A percentile compares a stretch with the other conserved stretches of the same genome.
These are phyloP conservation scores for Ennomos erosarius DNA, from an alignment of 2,888 invertebrate species.

Conservation along the genomic window DNA sequence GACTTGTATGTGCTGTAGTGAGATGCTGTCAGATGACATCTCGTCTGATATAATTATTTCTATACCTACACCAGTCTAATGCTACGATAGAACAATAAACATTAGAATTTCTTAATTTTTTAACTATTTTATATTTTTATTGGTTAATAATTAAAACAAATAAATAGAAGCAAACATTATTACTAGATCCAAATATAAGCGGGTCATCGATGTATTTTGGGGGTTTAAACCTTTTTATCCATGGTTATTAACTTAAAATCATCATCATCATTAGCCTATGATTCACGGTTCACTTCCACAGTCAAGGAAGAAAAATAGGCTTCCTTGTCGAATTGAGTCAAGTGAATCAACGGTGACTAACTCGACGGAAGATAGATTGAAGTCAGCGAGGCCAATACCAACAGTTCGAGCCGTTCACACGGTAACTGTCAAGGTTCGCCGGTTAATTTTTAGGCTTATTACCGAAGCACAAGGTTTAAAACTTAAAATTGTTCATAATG, in stretches of 20 bases:
- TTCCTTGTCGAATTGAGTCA: conserved; percentile 47
- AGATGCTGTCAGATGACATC: too few relatives aligned
- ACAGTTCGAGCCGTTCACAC: conserved; percentile 27
- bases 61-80: too few relatives aligned
- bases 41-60: too few relatives aligned
- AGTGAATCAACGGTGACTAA: conserved; percentile 70
- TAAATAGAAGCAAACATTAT: background rate
- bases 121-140: too few relatives aligned
- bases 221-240: too few relatives aligned
- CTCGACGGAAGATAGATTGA: conserved; percentile 45
- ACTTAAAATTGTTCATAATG: conserved; percentile 34
- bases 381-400: conserved; percentile 45
- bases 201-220: too few relatives aligned
- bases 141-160: too few relatives aligned
- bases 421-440: conserved; percentile 37
- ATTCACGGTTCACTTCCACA: conserved; percentile 35
- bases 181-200: too few relatives aligned
- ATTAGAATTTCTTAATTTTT: too few relatives aligned
- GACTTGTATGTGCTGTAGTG: too few relatives aligned
- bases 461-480: conserved; percentile 39
- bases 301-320: conserved; percentile 39
- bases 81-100: too few relatives aligned
- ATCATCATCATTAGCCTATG: conserved; percentile 32
- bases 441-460: conserved; percentile 25
- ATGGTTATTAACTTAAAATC: background rate